A percentile compares a stretch with the other conserved stretches of the same genome.
phyloP scores from a whole-genome alignment of 2,797 vertebrate genomes.

The Stomatorhinus walkeri region DNA sequence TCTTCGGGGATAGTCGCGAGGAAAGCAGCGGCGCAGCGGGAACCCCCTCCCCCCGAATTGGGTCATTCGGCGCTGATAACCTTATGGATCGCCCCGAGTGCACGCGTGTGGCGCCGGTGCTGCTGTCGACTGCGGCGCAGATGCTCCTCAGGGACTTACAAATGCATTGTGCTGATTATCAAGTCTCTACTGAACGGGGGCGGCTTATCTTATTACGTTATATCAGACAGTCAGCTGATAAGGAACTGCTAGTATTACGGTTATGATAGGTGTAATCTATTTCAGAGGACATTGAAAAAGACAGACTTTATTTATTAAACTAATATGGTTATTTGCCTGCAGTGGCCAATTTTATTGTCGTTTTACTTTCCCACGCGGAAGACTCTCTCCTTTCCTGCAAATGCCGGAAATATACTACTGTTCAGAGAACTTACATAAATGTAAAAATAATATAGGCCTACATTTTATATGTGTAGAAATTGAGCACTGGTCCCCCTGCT shows the following conservation, averaged over 20 bases:
- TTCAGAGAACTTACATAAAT: neutral
- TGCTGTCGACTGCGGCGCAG: neutral
- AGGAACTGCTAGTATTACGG: neutral
- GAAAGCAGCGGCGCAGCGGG: neutral
- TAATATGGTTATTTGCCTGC: neutral
- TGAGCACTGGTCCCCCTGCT: neutral
- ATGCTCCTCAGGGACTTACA: neutral
- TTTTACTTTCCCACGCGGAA: neutral
- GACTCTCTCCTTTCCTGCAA: neutral
- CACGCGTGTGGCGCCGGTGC: neutral
- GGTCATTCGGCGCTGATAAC: neutral
- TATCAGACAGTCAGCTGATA: neutral
- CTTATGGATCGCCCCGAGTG: neutral
- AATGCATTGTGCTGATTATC: constrained; percentile 1
- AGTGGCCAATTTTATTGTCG: neutral
- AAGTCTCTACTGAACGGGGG: neutral
- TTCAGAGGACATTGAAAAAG: neutral
- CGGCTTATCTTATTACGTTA: neutral
- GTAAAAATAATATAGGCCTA: neutral
- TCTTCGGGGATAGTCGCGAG: neutral
- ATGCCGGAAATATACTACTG: neutral
- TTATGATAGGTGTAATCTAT: neutral
- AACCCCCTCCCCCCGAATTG: neutral
- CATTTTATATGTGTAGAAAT: neutral
- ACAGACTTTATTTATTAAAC: neutral